Base-by-base conservation (phyloP, 2,888 invertebrate species). In the Entomobrya multifasciata region DNA sequence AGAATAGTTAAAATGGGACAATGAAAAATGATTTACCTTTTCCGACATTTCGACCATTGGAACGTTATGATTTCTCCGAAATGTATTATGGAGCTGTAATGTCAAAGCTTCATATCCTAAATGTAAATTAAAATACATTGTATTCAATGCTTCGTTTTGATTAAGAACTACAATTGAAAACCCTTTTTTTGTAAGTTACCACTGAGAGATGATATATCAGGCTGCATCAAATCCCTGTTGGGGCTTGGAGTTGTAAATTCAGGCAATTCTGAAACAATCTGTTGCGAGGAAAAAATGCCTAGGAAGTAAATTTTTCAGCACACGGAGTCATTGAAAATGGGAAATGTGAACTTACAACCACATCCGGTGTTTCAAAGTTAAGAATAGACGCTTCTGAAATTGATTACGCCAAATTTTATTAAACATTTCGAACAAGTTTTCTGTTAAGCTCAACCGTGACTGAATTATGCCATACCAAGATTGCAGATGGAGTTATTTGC, bases 401-500 rank as follows among this genome's bases (percentile, higher is more conserved):
- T 10, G 22, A 44, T 17, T 15, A 22, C n/a, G n/a, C n/a, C n/a
- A n/a, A n/a, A n/a, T n/a, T n/a, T n/a, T n/a, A n/a, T n/a, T n/a
- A n/a, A n/a, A n/a, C n/a, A n/a, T n/a, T n/a, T n/a, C n/a, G n/a
- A n/a, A n/a, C n/a, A n/a, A n/a, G n/a, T n/a, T n/a, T n/a, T n/a
- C n/a, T n/a, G n/a, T n/a, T n/a, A n/a, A n/a, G n/a, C n/a, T n/a
- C n/a, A n/a, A n/a, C n/a, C n/a, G n/a, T n/a, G n/a, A n/a, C n/a
- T n/a, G 30, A 76, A 36, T 13, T 20, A 49, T 62, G 36, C 44
- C 52, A 27, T 36, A 87, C 87, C 84, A 27, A 87, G 62, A 57
- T 85, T 85, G 60, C 87, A 87, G 0, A 87, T 41, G 8, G 87
- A 87, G 41, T 77, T 87, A 20, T 81, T 87, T 17, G 74, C 87